Conservation (phyloP, 2,888 invertebrate species). For the Nebria brevicollis region DNA sequence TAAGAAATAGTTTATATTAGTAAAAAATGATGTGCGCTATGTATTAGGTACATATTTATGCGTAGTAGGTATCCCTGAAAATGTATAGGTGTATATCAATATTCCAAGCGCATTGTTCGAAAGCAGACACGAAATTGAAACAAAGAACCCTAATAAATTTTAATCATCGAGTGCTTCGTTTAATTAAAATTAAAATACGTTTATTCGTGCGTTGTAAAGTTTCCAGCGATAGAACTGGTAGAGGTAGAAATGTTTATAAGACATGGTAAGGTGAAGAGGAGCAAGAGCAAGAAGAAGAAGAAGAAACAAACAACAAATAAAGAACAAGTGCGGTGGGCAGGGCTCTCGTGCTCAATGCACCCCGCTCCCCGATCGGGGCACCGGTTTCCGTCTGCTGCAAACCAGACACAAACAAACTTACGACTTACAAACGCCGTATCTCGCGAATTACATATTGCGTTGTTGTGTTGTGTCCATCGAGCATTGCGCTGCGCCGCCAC, state of each 20-base stretch:
- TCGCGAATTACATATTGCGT: slow-evolving; percentile 55
- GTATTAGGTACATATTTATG: too few species aligned
- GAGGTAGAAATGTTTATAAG: too few species aligned
- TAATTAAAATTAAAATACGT: slow-evolving; percentile 62
- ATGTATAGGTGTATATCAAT: slow-evolving; percentile 24
- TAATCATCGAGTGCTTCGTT: slow-evolving; percentile 59
- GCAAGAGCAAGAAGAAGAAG: slow-evolving; percentile 12
- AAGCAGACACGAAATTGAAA: slow-evolving; percentile 44
- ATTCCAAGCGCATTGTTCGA: slow-evolving; percentile 45
- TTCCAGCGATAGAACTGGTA: not conserved
- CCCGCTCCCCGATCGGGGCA: not conserved
- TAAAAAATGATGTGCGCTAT: too few species aligned
- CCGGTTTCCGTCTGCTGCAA: slow-evolving; percentile 22
- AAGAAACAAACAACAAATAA: slow-evolving; percentile 32
- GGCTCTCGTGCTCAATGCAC: slow-evolving; percentile 2
- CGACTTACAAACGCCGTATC: slow-evolving; percentile 57
- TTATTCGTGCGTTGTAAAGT: slow-evolving; percentile 44
- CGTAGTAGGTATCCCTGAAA: too few species aligned
- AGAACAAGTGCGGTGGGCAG: slow-evolving; percentile 30
- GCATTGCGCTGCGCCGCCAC: slow-evolving; percentile 50
- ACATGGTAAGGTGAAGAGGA: not conserved
- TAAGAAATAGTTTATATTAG: too few species aligned
- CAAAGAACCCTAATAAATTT: slow-evolving; percentile 50
- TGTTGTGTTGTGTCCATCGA: slow-evolving; percentile 50
- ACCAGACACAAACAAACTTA: slow-evolving; percentile 52